Evolutionary conservation across 2,113 vertebrate genomes (phyloP).

Genomic region (Nipponia nippon): DNA sequence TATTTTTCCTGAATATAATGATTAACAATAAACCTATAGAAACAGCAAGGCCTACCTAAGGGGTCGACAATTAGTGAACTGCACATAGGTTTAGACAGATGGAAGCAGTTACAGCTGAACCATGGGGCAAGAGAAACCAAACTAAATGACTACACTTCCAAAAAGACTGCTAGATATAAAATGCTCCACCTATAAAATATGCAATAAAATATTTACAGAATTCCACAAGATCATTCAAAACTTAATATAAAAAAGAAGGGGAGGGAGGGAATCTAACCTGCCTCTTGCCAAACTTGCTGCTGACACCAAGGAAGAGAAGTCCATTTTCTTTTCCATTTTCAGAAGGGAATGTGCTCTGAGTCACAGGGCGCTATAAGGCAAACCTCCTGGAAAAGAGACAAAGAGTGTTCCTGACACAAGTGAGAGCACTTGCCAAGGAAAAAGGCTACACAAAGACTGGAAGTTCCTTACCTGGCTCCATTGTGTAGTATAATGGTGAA

Average conservation of each 20-base stretch:
- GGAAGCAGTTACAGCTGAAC: slow-evolving; percentile 66
- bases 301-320: neutral
- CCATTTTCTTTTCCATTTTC: slow-evolving; percentile 32
- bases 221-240: slow-evolving; percentile 49
- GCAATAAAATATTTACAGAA: slow-evolving; percentile 63
- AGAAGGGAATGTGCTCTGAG: slow-evolving; percentile 9
- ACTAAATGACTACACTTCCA: slow-evolving; percentile 30
- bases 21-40: slow-evolving; percentile 59
- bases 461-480: slow-evolving; percentile 22
- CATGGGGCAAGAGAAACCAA: slow-evolving; percentile 50
- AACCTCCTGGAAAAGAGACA: neutral
- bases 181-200: slow-evolving; percentile 51
- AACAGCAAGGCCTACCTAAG: slow-evolving; percentile 64
- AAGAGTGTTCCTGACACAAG: neutral
- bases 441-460: neutral
- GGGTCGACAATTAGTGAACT: slow-evolving; percentile 63
- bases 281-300: slow-evolving; percentile 1
- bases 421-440: neutral
- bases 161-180: slow-evolving; percentile 59
- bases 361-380: neutral
- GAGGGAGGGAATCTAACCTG: neutral
- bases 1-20: slow-evolving; percentile 53
- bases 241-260: neutral
- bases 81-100: slow-evolving; percentile 59
- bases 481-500: neutral